Conservation (phyloP, 2,113 vertebrate species). For the Bubo blakistoni region DNA sequence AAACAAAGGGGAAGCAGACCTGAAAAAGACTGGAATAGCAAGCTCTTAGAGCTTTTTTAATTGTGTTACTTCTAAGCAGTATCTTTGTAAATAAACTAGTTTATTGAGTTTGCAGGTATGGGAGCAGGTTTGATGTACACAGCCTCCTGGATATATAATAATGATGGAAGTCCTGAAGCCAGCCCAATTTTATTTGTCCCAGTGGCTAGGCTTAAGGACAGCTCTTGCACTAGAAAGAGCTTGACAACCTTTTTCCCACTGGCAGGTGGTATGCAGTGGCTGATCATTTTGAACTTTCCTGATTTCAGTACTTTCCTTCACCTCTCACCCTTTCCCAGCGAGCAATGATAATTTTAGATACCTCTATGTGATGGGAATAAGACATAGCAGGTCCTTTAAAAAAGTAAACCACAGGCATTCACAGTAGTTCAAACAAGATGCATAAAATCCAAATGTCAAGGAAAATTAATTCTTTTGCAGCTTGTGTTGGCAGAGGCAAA, state of each 20-base stretch:
- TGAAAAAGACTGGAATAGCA: background rate
- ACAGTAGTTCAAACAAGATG: background rate
- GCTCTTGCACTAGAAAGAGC: slow-evolving; percentile 14
- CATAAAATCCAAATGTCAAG: slow-evolving; percentile 41
- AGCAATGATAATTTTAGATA: slow-evolving; percentile 1
- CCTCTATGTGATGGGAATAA: background rate
- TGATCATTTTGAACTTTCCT: background rate
- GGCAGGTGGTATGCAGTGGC: background rate
- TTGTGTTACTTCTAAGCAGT: background rate
- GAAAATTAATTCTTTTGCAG: slow-evolving; percentile 61
- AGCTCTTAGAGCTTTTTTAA: background rate
- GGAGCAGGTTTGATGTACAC: background rate
- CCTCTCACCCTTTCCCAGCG: background rate
- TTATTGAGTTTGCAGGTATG: slow-evolving; percentile 44
- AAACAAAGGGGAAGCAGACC: background rate
- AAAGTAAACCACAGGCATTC: background rate
- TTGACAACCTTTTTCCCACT: slow-evolving; percentile 6
- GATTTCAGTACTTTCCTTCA: background rate
- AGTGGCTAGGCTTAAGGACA: slow-evolving; percentile 37
- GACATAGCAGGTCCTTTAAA: background rate
- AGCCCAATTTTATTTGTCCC: slow-evolving; percentile 35
- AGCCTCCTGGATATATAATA: slow-evolving; percentile 34
- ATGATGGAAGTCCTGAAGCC: slow-evolving; percentile 22
- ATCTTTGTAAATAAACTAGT: background rate
- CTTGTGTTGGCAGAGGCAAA: background rate